Conservation (phyloP, 2,888 invertebrate genomes). For the Dasypolia templi region DNA sequence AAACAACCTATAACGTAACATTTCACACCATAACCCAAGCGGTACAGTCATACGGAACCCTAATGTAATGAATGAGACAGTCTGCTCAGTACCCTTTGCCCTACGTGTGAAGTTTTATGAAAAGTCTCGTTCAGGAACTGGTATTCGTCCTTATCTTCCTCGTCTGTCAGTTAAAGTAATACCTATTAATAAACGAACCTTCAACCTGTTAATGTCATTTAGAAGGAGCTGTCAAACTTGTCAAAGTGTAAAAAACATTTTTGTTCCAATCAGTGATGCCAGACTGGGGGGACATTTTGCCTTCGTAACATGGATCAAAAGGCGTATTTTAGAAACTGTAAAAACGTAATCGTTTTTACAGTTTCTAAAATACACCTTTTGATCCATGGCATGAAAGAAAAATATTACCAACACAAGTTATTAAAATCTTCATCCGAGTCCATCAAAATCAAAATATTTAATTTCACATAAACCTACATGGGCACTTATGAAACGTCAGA, state of each 20-base stretch:
- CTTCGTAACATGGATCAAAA: no score
- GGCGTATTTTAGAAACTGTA: no score
- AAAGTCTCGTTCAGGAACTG: constrained; percentile 29
- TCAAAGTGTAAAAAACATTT: neutral
- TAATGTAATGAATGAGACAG: neutral
- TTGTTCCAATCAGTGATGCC: neutral
- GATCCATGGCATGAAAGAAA: no score
- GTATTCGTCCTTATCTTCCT: neutral
- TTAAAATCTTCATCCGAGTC: no score
- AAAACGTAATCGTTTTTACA: no score
- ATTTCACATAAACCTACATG: no score
- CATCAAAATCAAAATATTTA: no score
- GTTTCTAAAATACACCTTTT: no score
- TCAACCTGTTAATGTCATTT: constrained; percentile 2
- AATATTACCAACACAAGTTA: no score
- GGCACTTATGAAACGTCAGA: no score
- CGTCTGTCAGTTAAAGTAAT: neutral
- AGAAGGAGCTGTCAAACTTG: constrained; percentile 7
- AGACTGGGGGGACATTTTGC: no score
- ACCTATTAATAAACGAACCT: constrained; percentile 49
- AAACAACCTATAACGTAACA: constrained; percentile 31
- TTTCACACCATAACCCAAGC: constrained; percentile 39
- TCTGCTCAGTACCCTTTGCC: constrained; percentile 7
- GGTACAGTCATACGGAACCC: neutral
- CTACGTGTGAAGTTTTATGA: constrained; percentile 1